Base-by-base conservation (phyloP, 2,113 vertebrate genomes). In the Sphaerodactylus townsendi region DNA sequence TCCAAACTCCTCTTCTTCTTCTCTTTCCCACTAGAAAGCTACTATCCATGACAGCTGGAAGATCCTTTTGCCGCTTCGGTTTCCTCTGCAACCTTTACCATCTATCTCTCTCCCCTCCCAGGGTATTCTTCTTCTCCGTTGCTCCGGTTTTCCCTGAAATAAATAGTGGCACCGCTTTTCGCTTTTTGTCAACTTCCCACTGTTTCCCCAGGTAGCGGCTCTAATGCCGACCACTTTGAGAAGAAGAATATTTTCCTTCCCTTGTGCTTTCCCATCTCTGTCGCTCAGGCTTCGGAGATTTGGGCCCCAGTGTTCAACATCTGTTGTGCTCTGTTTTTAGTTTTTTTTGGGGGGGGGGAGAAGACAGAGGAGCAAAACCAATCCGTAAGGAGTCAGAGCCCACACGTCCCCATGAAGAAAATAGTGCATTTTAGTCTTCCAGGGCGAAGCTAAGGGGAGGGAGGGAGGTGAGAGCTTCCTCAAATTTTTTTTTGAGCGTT, bases 281-380 rank as follows among this genome's bases (percentile, higher is more conserved):
- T 87, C 86, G 77, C 87, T 86, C 88, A 41, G 84, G 84, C 68
- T 92, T 88, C 59, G 28, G 28, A 88, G 89, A 86, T 90, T 28
- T 46, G 87, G 89, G 91, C 85, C 88, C 88, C 84, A 82, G 77
- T 76, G 30, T 90, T 85, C 91, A 82, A 78, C 82, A 73, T 90
- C 62, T 85, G 15, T 53, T 74, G 65, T 74, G 81, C 78, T 89
- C 91, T 88, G 84, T 88, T 85, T 91, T 89, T 79, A 89, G 81
- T 74, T 78, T 68, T 79, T 53, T 82, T n/a, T n/a, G n/a, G n/a
- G n/a, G n/a, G n/a, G n/a, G n/a, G n/a, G 23, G 21, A 9, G 59
- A 28, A 62, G 56, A 62, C 59, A 28, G 23, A 56, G 19, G 59
- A 8, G 59, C 59, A 62, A 28, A 62, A 3, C 23, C 25, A n/a